Conservation (phyloP, 2,797 vertebrate species). For the Sebastes steindachneri region DNA sequence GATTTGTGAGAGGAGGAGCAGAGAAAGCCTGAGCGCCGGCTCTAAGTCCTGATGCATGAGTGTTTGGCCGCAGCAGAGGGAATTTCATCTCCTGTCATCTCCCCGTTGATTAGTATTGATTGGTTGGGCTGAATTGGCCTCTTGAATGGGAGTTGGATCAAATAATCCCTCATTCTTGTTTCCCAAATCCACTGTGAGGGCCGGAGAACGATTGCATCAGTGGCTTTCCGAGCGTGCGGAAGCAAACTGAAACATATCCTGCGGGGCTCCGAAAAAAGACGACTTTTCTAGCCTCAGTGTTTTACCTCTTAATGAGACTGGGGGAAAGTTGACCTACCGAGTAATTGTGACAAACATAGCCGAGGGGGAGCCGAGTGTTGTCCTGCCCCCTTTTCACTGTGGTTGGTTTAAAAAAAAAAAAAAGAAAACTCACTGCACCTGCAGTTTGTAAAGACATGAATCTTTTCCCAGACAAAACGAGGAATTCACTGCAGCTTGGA, state of each 20-base stretch:
- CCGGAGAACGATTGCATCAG: slow-evolving; percentile 68
- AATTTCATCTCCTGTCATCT: slow-evolving; percentile 79
- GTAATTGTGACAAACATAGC: slow-evolving; percentile 63
- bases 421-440: slow-evolving; percentile 61
- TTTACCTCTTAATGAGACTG: slow-evolving; percentile 70
- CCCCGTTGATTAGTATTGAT: slow-evolving; percentile 87
- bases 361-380: slow-evolving; percentile 22
- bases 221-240: slow-evolving; percentile 46
- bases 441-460: slow-evolving; percentile 71
- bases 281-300: slow-evolving; percentile 51
- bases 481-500: slow-evolving; percentile 68
- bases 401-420: not conserved
- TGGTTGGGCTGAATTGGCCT: slow-evolving; percentile 78
- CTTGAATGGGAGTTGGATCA: slow-evolving; percentile 83
- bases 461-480: slow-evolving; percentile 70
- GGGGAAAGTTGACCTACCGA: slow-evolving; percentile 66
- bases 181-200: slow-evolving; percentile 74
- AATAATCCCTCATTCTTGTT: slow-evolving; percentile 82
- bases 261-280: slow-evolving; percentile 30
- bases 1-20: slow-evolving; percentile 2
- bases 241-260: slow-evolving; percentile 64
- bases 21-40: not conserved
- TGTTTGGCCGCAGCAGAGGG: slow-evolving; percentile 55
- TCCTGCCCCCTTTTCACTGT: slow-evolving; percentile 35
- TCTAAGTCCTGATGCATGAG: slow-evolving; percentile 41